Evolutionary conservation across 1,140 invertebrate genomes (phyloP).

Genomic region (Gonatopus flavifemur): DNA sequence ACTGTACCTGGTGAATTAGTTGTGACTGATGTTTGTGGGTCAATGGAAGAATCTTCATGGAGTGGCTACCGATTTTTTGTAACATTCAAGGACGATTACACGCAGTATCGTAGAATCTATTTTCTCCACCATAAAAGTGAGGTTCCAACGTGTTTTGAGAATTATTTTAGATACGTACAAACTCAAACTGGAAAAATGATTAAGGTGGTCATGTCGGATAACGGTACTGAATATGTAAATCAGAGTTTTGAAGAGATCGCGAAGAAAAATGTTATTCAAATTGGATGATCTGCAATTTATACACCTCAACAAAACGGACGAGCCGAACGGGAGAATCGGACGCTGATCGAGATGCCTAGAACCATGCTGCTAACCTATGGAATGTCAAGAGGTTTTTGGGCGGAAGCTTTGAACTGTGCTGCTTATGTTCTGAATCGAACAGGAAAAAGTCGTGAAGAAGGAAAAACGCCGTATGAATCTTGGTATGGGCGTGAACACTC

Average conservation of each 20-base stretch:
- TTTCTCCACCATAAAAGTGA: not conserved
- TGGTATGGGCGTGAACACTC: not conserved
- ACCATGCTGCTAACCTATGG: not conserved
- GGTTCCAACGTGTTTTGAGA: not conserved
- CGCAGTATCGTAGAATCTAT: not conserved
- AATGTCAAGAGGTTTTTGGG: slow-evolving; percentile 6
- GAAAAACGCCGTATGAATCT: not conserved
- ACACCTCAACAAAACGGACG: slow-evolving; percentile 1
- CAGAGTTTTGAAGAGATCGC: not conserved
- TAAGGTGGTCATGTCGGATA: not conserved
- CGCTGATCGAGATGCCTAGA: not conserved
- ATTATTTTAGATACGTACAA: not conserved
- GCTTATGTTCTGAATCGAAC: not conserved
- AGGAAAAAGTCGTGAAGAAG: slow-evolving; percentile 40
- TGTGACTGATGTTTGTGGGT: slow-evolving; percentile 9
- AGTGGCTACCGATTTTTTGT: not conserved
- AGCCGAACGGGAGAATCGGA: slow-evolving; percentile 5
- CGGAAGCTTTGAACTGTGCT: slow-evolving; percentile 1
- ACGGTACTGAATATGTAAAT: not conserved
- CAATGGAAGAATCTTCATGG: not conserved
- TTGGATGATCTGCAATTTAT: not conserved
- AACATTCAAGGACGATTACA: slow-evolving; percentile 4
- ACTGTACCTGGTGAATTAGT: not conserved
- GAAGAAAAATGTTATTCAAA: not conserved
- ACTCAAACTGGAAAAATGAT: not conserved